These are phyloP conservation scores for Drepana falcataria DNA, from an alignment of 2,888 invertebrate genomes.

Conservation along the genomic window DNA sequence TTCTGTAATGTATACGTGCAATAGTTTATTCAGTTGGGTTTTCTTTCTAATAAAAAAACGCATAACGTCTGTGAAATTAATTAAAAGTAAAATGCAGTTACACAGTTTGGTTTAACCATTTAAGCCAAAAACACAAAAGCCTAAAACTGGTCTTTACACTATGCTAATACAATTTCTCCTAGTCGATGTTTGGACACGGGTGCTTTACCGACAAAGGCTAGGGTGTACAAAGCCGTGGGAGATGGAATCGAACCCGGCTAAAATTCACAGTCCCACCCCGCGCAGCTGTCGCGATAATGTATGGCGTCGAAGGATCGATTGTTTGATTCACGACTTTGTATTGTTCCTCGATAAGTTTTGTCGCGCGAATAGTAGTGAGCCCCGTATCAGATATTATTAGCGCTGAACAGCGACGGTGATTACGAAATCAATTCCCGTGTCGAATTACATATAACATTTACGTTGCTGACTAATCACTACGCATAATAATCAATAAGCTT, in stretches of 20 bases:
- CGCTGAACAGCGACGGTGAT: constrained; percentile 18
- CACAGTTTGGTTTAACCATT: too few species aligned
- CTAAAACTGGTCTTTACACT: constrained; percentile 30
- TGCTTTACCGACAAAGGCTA: constrained; percentile 26
- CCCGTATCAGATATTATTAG: constrained; percentile 32
- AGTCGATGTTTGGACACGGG: constrained; percentile 29
- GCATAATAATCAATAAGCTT: too few species aligned
- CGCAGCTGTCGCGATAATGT: constrained; percentile 67
- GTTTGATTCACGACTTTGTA: constrained; percentile 58
- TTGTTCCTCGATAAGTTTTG: constrained; percentile 52
- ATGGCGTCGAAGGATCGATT: constrained; percentile 62
- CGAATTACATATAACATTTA: background rate
- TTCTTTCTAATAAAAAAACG: too few species aligned
- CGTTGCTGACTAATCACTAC: too few species aligned
- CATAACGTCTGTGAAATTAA: too few species aligned
- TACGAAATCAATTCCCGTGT: constrained; percentile 1
- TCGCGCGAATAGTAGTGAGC: constrained; percentile 28
- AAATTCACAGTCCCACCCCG: constrained; percentile 38
- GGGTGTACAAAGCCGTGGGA: constrained; percentile 55
- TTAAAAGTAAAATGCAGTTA: too few species aligned
- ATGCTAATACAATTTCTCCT: constrained; percentile 24
- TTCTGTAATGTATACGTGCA: too few species aligned
- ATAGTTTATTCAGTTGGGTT: too few species aligned
- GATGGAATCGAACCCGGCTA: constrained; percentile 45
- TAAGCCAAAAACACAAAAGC: constrained; percentile 7